Conservation (phyloP, 1,140 invertebrate species). For the Drosophila trapezifrons region DNA sequence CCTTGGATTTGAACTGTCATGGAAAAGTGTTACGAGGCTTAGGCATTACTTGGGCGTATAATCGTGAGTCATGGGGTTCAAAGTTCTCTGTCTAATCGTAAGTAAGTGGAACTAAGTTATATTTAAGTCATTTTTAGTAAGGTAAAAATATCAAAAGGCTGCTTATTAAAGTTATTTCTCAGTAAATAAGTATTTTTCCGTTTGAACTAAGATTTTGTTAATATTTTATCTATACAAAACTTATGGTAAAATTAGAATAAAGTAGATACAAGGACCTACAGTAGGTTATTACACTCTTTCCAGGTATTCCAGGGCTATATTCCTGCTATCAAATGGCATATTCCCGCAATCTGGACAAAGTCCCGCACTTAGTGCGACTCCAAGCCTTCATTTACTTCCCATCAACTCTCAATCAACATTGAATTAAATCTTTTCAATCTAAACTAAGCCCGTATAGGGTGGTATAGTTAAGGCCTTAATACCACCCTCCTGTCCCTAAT, state of each 20-base stretch:
- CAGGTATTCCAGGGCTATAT: neutral
- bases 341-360: neutral
- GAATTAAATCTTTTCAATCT: slow-evolving; percentile 38
- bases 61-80: slow-evolving; percentile 24
- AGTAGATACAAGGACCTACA: too few relatives aligned
- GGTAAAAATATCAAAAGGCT: too few relatives aligned
- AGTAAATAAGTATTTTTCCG: too few relatives aligned
- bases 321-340: neutral
- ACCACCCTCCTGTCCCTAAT: slow-evolving; percentile 18
- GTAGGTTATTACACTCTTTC: too few relatives aligned
- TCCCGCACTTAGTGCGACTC: neutral
- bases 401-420: slow-evolving; percentile 34
- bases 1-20: slow-evolving; percentile 72
- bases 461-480: slow-evolving; percentile 36
- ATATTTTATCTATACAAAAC: too few relatives aligned
- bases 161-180: too few relatives aligned
- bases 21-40: slow-evolving; percentile 58
- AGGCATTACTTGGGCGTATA: slow-evolving; percentile 17
- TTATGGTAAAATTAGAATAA: too few relatives aligned
- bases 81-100: neutral
- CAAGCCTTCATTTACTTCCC: neutral
- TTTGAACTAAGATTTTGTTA: too few relatives aligned
- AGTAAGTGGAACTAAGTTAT: too few relatives aligned
- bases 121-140: neutral
- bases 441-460: slow-evolving; percentile 37